Base-by-base conservation (phyloP, 2,888 invertebrate genomes). In the Tinea pellionella region DNA sequence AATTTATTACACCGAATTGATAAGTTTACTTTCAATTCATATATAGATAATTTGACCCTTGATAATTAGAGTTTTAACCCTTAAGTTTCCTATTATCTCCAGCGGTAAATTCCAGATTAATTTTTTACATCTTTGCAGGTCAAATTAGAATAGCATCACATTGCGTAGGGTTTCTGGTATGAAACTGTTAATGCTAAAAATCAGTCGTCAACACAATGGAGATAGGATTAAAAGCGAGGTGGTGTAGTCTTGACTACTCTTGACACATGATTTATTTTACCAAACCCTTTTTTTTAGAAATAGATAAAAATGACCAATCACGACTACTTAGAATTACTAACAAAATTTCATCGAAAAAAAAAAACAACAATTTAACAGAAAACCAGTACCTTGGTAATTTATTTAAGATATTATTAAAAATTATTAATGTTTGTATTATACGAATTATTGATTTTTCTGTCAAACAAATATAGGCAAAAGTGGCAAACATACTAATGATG, bases 221-320 rank as follows among this genome's bases (percentile, higher is more conserved):
- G 69, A 72, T 65, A 69, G 80, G 78, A 80, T 85, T 87, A 86
- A 87, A 87, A 87, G 86, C 84, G 76, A 87, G 84, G 76, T 77
- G 76, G 67, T 87, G 87, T 87, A 79, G 74, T 78, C 72, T n/a
- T n/a, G n/a, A n/a, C n/a, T n/a, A 84, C 77, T 78, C 79, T 80
- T 66, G 73, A 71, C 77, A 71, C 74, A 78, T 85, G 84, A 87
- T 87, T 87, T 86, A 85, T 87, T 57, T 57, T 57, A 57, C 32
- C 3, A 55, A 37, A 12, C 30, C 30, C n/a, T 12, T n/a, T 37
- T 2, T 9, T n/a, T 37, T 37, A 6, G 37, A 84, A 87, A 82
- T 24, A 24, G 3, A 24, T 3, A 24, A 24, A 24, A 3, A 24
- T 24, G 2, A 6, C 24, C 24, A 24, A 3, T 6, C 2, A 3